A percentile compares a stretch with the other conserved stretches of the same genome.
Conservation (phyloP, 2,797 vertebrate genomes). For the Trichosurus vulpecula region DNA sequence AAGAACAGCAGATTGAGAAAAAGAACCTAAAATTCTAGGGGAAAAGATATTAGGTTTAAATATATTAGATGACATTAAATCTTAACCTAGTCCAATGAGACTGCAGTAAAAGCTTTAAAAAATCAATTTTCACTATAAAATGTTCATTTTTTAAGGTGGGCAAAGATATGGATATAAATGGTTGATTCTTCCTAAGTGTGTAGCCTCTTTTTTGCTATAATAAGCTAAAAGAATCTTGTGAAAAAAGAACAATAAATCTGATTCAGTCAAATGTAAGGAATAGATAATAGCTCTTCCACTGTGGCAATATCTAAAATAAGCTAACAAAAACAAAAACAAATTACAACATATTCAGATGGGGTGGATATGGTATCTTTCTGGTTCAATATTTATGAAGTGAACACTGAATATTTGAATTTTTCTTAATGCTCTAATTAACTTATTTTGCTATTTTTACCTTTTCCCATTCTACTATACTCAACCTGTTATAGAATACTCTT, state of each 20-base stretch:
- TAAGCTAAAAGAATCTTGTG: not conserved
- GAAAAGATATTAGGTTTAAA: conserved; percentile 63
- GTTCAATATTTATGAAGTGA: not conserved
- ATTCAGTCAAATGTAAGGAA: not conserved
- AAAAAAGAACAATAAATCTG: not conserved
- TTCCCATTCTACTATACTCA: not conserved
- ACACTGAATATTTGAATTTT: not conserved
- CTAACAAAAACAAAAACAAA: too few relatives aligned
- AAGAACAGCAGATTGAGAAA: conserved; percentile 69
- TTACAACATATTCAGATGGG: not conserved
- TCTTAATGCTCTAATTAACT: not conserved
- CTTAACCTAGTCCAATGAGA: conserved; percentile 62
- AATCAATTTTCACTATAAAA: conserved; percentile 40
- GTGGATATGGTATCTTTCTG: not conserved
- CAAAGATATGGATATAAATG: conserved; percentile 27
- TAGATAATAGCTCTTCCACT: not conserved
- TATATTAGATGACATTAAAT: conserved; percentile 73
- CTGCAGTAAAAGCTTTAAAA: conserved; percentile 65
- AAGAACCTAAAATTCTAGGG: conserved; percentile 69
- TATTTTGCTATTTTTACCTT: not conserved
- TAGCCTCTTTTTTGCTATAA: not conserved
- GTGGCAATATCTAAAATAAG: not conserved
- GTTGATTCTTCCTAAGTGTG: conserved; percentile 23
- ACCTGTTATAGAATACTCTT: not conserved
- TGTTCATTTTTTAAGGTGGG: conserved; percentile 50